Conservation (phyloP, 2,797 vertebrate genomes). For the Vultur gryphus region DNA sequence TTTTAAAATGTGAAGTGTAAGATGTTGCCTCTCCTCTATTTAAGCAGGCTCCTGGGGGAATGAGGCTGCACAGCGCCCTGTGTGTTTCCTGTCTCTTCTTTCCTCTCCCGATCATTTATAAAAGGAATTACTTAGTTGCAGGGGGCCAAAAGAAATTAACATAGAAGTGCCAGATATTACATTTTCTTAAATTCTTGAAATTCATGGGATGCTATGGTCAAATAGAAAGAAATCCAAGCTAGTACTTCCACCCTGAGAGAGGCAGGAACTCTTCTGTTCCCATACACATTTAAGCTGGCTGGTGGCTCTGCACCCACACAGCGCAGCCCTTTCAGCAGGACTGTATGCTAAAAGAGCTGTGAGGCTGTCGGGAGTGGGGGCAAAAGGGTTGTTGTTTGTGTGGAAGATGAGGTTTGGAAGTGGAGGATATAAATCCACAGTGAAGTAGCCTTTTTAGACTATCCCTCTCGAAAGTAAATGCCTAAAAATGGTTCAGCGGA, state of each 20-base stretch:
- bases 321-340: not conserved
- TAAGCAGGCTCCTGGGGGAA: not conserved
- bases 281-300: fast-evolving
- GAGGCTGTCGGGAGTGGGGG: not conserved
- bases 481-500: not conserved
- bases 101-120: not conserved
- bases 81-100: not conserved
- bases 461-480: not conserved
- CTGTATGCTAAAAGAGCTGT: not conserved
- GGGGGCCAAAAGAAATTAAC: not conserved
- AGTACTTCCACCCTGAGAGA: fast-evolving
- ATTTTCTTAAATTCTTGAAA: not conserved
- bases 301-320: not conserved
- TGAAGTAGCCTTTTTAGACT: not conserved
- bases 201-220: not conserved
- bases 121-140: not conserved
- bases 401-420: not conserved
- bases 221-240: not conserved
- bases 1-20: not conserved
- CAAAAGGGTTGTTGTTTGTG: not conserved
- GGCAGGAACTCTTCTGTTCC: not conserved
- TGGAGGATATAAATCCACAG: not conserved
- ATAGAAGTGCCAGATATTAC: not conserved
- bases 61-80: not conserved
- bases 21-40: not conserved